These are phyloP conservation scores for Panulirus ornatus DNA, from an alignment of 1,140 invertebrate species.

Conservation along the genomic window DNA sequence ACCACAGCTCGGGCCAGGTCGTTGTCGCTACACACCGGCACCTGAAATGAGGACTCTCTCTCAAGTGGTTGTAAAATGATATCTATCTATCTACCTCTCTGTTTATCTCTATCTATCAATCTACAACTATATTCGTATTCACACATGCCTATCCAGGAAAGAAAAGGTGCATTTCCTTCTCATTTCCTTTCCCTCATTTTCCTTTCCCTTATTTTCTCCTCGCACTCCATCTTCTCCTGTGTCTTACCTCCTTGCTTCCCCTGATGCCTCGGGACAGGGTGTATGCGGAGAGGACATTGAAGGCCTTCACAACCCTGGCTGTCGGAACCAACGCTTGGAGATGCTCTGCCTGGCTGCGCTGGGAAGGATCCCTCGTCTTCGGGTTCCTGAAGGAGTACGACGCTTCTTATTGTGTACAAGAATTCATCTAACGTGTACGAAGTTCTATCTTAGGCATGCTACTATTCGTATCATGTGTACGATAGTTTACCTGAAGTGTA, in stretches of 20 bases:
- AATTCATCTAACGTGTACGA: no score
- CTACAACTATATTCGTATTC: neutral
- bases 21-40: slow-evolving; percentile 42
- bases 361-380: neutral
- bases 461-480: no score
- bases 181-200: neutral
- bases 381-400: neutral
- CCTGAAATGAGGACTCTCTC: slow-evolving; percentile 41
- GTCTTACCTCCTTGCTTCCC: slow-evolving; percentile 68
- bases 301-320: slow-evolving; percentile 71
- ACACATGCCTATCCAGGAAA: neutral
- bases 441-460: no score
- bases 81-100: slow-evolving; percentile 6
- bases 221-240: no score
- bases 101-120: neutral
- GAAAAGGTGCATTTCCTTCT: no score
- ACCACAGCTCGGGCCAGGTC: slow-evolving; percentile 19
- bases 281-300: slow-evolving; percentile 73
- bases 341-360: slow-evolving; percentile 68
- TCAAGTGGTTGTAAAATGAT: no score
- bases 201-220: neutral
- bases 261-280: slow-evolving; percentile 71
- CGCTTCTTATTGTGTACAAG: no score
- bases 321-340: slow-evolving; percentile 58
- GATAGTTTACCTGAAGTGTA: no score